phyloP scores from a whole-genome alignment of 2,113 vertebrate species.

The Trichomycterus rosablanca region DNA sequence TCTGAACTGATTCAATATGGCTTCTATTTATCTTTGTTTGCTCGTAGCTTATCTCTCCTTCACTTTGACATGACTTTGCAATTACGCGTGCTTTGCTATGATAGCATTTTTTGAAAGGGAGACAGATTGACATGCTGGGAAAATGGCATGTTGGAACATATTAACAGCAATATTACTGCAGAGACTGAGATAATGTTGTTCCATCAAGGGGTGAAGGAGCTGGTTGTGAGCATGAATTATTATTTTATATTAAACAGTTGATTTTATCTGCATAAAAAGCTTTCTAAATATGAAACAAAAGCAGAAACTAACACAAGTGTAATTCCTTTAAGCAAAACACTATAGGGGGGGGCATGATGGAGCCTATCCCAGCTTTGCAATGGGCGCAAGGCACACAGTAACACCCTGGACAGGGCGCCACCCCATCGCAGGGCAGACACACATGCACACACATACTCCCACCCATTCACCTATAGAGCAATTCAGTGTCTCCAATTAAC shows the following conservation, averaged over 20 bases:
- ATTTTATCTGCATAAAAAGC: too few relatives aligned
- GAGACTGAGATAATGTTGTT: not conserved
- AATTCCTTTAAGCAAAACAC: too few relatives aligned
- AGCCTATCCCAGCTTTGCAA: too few relatives aligned
- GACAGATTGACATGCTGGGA: conserved; percentile 3
- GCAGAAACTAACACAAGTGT: conserved; percentile 7
- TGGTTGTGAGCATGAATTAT: not conserved
- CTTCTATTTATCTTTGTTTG: conserved; percentile 43
- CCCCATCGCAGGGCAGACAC: too few relatives aligned
- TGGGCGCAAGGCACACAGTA: too few relatives aligned
- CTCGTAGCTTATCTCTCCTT: conserved; percentile 50
- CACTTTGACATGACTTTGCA: conserved; percentile 41
- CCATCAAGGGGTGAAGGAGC: not conserved
- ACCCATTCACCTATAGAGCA: too few relatives aligned
- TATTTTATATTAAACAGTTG: not conserved
- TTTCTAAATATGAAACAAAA: too few relatives aligned
- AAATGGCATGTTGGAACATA: not conserved
- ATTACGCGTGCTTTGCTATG: conserved; percentile 16
- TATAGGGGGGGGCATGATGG: too few relatives aligned
- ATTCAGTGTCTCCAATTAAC: too few relatives aligned
- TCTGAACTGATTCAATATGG: conserved; percentile 52
- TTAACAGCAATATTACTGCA: not conserved
- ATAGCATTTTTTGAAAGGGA: not conserved
- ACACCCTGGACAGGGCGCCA: too few relatives aligned
- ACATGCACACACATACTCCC: too few relatives aligned